These are phyloP conservation scores for Chrysotoxum bicinctum DNA, from an alignment of 2,888 invertebrate genomes.

Conservation along the genomic window DNA sequence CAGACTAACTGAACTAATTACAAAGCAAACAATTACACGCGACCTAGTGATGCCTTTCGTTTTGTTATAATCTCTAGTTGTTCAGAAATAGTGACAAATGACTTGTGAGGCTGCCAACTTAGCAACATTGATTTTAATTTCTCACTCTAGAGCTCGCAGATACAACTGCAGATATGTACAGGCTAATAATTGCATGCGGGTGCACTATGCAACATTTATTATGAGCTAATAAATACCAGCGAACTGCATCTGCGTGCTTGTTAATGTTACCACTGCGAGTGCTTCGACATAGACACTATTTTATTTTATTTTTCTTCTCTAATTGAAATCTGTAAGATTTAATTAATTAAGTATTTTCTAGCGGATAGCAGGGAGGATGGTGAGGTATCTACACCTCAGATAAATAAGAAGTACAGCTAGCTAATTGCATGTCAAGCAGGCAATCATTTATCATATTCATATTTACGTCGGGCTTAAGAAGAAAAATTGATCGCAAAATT, in stretches of 20 bases:
- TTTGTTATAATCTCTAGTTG: neutral
- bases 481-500: slow-evolving; percentile 48
- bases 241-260: slow-evolving; percentile 34
- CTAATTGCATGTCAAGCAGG: slow-evolving; percentile 71
- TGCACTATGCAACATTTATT: slow-evolving; percentile 63
- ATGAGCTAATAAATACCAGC: slow-evolving; percentile 3
- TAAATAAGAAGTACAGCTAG: slow-evolving; percentile 49
- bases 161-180: neutral
- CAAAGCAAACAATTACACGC: neutral
- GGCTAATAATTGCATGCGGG: slow-evolving; percentile 49
- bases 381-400: slow-evolving; percentile 24
- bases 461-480: slow-evolving; percentile 24
- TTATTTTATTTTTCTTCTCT: slow-evolving; percentile 24
- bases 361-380: neutral
- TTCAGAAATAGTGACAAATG: slow-evolving; percentile 13
- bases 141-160: neutral
- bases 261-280: neutral
- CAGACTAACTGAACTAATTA: too few species aligned
- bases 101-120: slow-evolving; percentile 25
- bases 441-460: slow-evolving; percentile 71
- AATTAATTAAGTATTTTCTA: slow-evolving; percentile 62
- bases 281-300: slow-evolving; percentile 19
- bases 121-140: slow-evolving; percentile 22
- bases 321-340: slow-evolving; percentile 64
- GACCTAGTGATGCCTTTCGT: neutral